Conservation (phyloP, 2,797 vertebrate genomes). For the Lates japonicus region DNA sequence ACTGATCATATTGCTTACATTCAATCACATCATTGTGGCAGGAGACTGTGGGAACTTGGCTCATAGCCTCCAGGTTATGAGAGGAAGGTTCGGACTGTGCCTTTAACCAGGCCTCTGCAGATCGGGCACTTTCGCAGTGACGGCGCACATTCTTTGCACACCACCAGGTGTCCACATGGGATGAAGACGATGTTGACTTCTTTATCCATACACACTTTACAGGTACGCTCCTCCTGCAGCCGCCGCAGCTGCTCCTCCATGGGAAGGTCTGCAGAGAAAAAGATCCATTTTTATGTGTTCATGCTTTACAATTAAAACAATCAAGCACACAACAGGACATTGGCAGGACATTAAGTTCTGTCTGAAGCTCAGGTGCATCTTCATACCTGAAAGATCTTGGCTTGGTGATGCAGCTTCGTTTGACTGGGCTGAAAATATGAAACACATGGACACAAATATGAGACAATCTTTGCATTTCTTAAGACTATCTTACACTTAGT, state of each 20-base stretch:
- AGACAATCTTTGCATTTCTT: background rate
- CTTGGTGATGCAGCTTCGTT: slow-evolving; percentile 89
- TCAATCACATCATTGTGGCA: slow-evolving; percentile 32
- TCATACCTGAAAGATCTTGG: slow-evolving; percentile 89
- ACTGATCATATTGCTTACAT: slow-evolving; percentile 50
- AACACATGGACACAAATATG: slow-evolving; percentile 31
- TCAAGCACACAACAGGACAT: background rate
- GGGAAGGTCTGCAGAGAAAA: slow-evolving; percentile 88
- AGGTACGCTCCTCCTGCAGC: slow-evolving; percentile 96
- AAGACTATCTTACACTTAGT: too few species aligned
- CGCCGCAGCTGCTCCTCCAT: slow-evolving; percentile 97
- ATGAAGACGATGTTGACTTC: slow-evolving; percentile 99
- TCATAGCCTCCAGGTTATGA: slow-evolving; percentile 79
- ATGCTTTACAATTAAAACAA: background rate
- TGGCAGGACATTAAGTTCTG: background rate
- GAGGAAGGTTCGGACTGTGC: slow-evolving; percentile 97
- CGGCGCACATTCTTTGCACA: slow-evolving; percentile 97
- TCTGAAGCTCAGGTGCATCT: background rate
- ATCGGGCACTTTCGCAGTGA: slow-evolving; percentile 97
- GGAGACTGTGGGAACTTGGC: background rate
- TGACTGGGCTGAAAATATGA: slow-evolving; percentile 85
- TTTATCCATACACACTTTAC: slow-evolving; percentile 99
- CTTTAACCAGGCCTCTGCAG: slow-evolving; percentile 97
- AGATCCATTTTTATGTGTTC: background rate
- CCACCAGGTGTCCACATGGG: slow-evolving; percentile 97